Evolutionary conservation across 2,797 vertebrate species (phyloP), one percentile per base, ranked within the genome.

Genomic region (Arctocebus calabarensis): DNA sequence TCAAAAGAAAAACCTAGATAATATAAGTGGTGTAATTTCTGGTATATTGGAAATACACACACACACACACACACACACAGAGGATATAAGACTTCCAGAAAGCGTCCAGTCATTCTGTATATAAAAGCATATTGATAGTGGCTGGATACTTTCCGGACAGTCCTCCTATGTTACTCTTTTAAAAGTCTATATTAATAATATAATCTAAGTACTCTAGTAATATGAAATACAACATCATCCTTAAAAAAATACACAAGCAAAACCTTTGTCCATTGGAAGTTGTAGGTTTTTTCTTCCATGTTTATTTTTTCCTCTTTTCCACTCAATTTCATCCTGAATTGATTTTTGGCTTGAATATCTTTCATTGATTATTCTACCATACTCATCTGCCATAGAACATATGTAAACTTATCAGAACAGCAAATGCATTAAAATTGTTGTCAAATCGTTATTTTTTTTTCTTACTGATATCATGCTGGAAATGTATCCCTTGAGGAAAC

Each of bases 31-130:
- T 27, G 27, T 61, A 45, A 45, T 64, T 94, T 84, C 16, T 66
- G 3, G 20, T 34, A 61, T 40, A 61, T 70, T 34, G 16, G n/a
- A n/a, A n/a, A n/a, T n/a, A n/a, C n/a, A n/a, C 37, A 66, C 77
- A 43, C 22, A 22, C 6, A 13, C 0, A 55, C 19, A 14, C 4
- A n/a, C 0, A n/a, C 14, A 74, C 16, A 29, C 14, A 17, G 1
- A 19, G 2, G 48, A 52, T 52, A 16, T 3, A 52, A 52, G 48
- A 52, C 48, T 52, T 52, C 48, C 3, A 16, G 48, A 52, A 52
- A 52, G 48, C 14, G 4, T 52, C 48, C 48, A 52, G 48, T 52
- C 48, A 52, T 52, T 14, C 48, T 14, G 14, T 52, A 52, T 52
- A 13, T 52, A 52, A 52, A 52, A 52, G 48, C 48, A 52, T 16